Evolutionary conservation across 2,797 vertebrate species (phyloP), one percentile per base, ranked within the genome.

Genomic region (Sebastes elongatus): DNA sequence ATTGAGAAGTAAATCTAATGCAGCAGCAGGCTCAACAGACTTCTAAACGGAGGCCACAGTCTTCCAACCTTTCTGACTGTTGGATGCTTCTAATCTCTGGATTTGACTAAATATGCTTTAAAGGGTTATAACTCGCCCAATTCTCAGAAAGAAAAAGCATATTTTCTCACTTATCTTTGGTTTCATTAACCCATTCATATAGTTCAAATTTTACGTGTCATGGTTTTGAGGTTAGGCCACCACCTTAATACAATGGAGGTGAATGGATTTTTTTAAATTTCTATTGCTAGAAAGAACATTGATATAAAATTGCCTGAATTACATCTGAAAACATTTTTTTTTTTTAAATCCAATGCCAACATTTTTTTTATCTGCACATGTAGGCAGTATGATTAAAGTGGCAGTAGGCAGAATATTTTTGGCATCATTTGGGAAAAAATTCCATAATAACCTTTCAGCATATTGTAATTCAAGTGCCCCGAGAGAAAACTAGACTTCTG

Each of bases 1-100:
- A 74, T 33, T 65, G 73, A 68, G 53, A 59, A 63, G 74, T 88
- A 88, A 89, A 90, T 91, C 84, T 78, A 18, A 82, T 2, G 38
- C 73, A 69, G 67, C 56, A 68, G 27, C 28, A 25, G 60, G 10
- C 53, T 74, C 42, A 30, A 35, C 52, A 28, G 56, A 61, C 71
- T 35, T 63, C 28, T 79, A 23, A 56, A 61, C 22, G 66, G 30
- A 13, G 6, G 78, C 72, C 27, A 53, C 61, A 53, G 72, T 11
- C 60, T 62, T 42, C 71, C 16, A 35, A 2, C 33, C 25, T 57
- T 61, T 52, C 25, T 38, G 4, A 42, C 32, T 62, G 55, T 5
- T 59, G 25, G 22, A 64, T 61, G 11, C 22, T 22, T 46, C 4
- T 57, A 42, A 68, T 61, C 5, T 59, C 38, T 20, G 4, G 70